These are phyloP conservation scores for Actinopyga echinites DNA, from an alignment of 53 echinoderm and acorn worm species.

Conservation along the genomic window DNA sequence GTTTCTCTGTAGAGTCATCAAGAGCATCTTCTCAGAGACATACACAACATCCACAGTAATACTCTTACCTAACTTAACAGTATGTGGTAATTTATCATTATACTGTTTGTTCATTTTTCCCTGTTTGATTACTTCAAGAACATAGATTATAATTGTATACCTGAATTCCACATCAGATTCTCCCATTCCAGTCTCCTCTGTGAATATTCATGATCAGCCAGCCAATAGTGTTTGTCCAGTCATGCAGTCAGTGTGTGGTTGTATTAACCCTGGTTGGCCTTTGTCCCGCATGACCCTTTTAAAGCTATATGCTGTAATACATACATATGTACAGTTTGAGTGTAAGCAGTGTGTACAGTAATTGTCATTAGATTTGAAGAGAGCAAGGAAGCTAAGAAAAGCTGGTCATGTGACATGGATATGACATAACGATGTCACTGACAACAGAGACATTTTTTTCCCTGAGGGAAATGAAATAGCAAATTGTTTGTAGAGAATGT, in stretches of 20 bases:
- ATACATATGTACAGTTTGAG: neutral
- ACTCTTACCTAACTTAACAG: slow-evolving; percentile 12
- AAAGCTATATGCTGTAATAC: slow-evolving; percentile 1
- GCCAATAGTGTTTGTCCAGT: slow-evolving; percentile 24
- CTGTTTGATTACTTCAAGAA: slow-evolving; percentile 20
- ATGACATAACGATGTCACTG: neutral
- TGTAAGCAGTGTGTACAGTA: too few species aligned
- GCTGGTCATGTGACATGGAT: slow-evolving; percentile 14
- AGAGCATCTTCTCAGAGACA: too few species aligned
- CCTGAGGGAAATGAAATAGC: slow-evolving; percentile 7
- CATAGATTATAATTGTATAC: slow-evolving; percentile 29
- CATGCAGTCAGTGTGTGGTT: slow-evolving; percentile 32
- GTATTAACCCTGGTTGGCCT: slow-evolving; percentile 23
- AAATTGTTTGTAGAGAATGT: too few species aligned
- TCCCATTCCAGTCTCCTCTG: slow-evolving; percentile 25
- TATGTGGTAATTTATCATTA: slow-evolving; percentile 21
- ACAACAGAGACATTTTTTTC: slow-evolving; percentile 1
- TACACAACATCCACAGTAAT: too few species aligned
- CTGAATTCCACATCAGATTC: slow-evolving; percentile 30
- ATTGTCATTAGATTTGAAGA: too few species aligned
- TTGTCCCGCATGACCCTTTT: slow-evolving; percentile 32
- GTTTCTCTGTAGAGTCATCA: too few species aligned
- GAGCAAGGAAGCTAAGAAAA: too few species aligned
- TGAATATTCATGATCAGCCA: slow-evolving; percentile 17
- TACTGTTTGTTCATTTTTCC: slow-evolving; percentile 24